Evolutionary conservation across 2,888 invertebrate species (phyloP).

Genomic region (Anorthoa munda): DNA sequence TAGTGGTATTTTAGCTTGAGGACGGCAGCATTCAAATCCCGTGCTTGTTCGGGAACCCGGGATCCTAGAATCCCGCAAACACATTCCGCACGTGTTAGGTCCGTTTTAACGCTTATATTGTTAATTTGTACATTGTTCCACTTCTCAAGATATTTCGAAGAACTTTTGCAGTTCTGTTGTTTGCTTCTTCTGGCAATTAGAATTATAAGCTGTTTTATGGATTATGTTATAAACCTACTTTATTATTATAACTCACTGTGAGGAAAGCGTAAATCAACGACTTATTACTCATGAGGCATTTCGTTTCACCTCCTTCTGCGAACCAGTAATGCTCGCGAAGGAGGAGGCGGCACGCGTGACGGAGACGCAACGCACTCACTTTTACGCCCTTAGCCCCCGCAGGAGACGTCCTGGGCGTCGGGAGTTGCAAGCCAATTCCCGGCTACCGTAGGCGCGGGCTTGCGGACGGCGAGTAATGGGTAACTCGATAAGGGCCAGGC

Average conservation of each 20-base stretch:
- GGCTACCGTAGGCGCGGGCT: too few species aligned
- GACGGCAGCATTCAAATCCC: slow-evolving; percentile 36
- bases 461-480: too few species aligned
- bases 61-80: slow-evolving; percentile 42
- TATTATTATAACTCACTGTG: neutral
- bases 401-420: too few species aligned
- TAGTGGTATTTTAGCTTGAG: too few species aligned
- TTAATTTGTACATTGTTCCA: slow-evolving; percentile 60
- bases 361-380: too few species aligned
- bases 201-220: slow-evolving; percentile 12
- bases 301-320: too few species aligned
- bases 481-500: too few species aligned
- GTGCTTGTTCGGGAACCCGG: slow-evolving; percentile 19
- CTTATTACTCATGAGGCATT: neutral
- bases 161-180: slow-evolving; percentile 39
- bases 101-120: slow-evolving; percentile 57
- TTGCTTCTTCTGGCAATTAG: slow-evolving; percentile 23
- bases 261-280: slow-evolving; percentile 5
- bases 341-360: too few species aligned
- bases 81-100: slow-evolving; percentile 53
- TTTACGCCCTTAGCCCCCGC: too few species aligned
- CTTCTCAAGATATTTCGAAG: slow-evolving; percentile 49
- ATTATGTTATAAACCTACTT: slow-evolving; percentile 1
- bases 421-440: too few species aligned
- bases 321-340: too few species aligned